These are phyloP conservation scores for Trichomycterus rosablanca DNA, from an alignment of 2,113 vertebrate species.

Conservation along the genomic window DNA sequence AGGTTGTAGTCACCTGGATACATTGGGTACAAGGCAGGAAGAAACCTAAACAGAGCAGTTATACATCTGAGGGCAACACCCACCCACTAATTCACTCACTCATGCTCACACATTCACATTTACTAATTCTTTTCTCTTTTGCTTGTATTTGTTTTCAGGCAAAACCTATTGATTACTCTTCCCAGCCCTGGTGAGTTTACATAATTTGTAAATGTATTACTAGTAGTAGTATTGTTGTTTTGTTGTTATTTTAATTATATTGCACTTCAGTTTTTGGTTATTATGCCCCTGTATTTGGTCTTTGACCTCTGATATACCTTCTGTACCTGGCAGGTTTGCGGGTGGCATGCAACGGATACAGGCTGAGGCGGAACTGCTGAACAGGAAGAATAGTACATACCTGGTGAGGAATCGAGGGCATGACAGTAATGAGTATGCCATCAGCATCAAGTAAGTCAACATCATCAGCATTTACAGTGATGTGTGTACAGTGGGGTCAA, in stretches of 20 bases:
- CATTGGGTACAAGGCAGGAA: no score
- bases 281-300: background rate
- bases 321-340: constrained; percentile 76
- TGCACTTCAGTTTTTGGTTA: background rate
- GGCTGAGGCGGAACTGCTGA: constrained; percentile 87
- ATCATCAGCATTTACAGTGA: background rate
- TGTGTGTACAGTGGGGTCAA: no score
- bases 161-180: constrained; percentile 90
- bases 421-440: constrained; percentile 89
- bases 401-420: constrained; percentile 89
- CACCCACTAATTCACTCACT: no score
- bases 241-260: no score
- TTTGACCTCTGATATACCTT: background rate
- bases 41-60: no score
- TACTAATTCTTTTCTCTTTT: constrained; percentile 36
- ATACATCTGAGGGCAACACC: no score
- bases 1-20: background rate
- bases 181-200: constrained; percentile 82
- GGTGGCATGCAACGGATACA: constrained; percentile 90
- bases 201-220: background rate
- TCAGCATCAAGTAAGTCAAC: constrained; percentile 93
- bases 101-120: background rate
- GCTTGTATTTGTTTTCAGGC: constrained; percentile 63
- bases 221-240: no score
- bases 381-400: constrained; percentile 91